These are phyloP conservation scores for zebrafish (Danio rerio) DNA, from an alignment of 2,113 vertebrate genomes.

Conservation along the genomic window DNA sequence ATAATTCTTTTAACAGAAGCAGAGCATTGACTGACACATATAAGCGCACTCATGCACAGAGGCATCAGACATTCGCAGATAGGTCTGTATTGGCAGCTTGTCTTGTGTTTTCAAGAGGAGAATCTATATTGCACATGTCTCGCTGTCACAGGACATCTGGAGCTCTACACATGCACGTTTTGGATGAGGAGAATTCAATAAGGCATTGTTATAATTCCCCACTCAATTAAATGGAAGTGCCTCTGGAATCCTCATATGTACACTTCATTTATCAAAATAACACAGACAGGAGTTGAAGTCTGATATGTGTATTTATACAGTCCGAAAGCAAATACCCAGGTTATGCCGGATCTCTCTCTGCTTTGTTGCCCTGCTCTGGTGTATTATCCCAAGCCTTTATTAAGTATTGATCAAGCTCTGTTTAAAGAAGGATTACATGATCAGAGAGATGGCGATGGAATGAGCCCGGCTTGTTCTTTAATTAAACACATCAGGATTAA, in stretches of 20 bases:
- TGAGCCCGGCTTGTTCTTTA: constrained; percentile 36
- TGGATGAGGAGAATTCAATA: background rate
- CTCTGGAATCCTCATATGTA: constrained; percentile 13
- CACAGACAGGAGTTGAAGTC: background rate
- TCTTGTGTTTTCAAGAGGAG: constrained; percentile 57
- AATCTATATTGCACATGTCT: constrained; percentile 56
- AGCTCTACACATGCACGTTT: background rate
- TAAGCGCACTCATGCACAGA: constrained; percentile 10
- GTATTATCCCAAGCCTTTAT: constrained; percentile 38
- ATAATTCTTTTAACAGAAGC: too few relatives aligned
- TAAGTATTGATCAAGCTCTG: constrained; percentile 53
- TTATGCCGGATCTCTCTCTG: background rate
- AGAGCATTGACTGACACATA: background rate
- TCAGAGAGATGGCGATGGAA: constrained; percentile 29
- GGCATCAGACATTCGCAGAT: constrained; percentile 21
- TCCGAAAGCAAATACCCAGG: background rate
- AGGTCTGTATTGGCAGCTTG: constrained; percentile 62
- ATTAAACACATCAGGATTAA: constrained; percentile 44
- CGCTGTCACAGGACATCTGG: constrained; percentile 16
- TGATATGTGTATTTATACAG: background rate
- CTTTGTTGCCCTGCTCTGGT: constrained; percentile 18
- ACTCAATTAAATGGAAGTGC: constrained; percentile 21
- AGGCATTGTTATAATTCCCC: constrained; percentile 11
- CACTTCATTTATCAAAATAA: constrained; percentile 26
- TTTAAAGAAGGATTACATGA: constrained; percentile 54